Conservation (phyloP, 2,888 invertebrate genomes). For the Octodonta nipae region DNA sequence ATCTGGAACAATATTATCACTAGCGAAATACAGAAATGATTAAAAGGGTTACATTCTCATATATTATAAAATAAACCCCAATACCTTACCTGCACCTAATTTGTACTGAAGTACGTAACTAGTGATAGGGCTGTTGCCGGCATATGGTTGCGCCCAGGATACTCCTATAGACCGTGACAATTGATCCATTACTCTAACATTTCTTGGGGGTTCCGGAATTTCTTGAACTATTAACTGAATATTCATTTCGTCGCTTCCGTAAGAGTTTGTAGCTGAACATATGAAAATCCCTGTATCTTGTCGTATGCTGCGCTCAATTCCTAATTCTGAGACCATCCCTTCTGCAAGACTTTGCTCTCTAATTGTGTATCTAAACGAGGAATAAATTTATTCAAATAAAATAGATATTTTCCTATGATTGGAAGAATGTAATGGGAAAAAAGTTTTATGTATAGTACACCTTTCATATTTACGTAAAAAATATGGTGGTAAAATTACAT, state of each 20-base stretch:
- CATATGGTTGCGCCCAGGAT: conserved; percentile 80
- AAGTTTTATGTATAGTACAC: too few species aligned
- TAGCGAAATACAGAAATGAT: too few species aligned
- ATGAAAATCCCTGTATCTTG: conserved; percentile 82
- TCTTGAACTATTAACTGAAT: conserved; percentile 84
- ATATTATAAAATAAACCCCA: too few species aligned
- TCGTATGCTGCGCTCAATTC: conserved; percentile 69
- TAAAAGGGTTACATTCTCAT: too few species aligned
- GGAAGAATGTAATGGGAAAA: too few species aligned
- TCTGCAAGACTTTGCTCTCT: conserved; percentile 65
- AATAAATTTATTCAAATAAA: conserved; percentile 16
- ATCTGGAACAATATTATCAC: too few species aligned
- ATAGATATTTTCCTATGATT: not conserved
- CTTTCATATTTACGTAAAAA: too few species aligned
- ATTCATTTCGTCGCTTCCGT: conserved; percentile 81
- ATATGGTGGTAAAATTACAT: too few species aligned
- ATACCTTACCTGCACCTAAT: conserved; percentile 60
- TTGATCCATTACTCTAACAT: conserved; percentile 71
- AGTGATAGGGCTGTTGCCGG: conserved; percentile 77
- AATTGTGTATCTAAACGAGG: conserved; percentile 56
- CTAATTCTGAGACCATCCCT: conserved; percentile 72
- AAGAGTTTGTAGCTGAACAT: conserved; percentile 77
- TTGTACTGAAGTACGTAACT: conserved; percentile 84
- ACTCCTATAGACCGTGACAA: conserved; percentile 72
- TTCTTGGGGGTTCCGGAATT: conserved; percentile 79